phyloP scores from a whole-genome alignment of 2,797 vertebrate genomes.

The Emys orbicularis region DNA sequence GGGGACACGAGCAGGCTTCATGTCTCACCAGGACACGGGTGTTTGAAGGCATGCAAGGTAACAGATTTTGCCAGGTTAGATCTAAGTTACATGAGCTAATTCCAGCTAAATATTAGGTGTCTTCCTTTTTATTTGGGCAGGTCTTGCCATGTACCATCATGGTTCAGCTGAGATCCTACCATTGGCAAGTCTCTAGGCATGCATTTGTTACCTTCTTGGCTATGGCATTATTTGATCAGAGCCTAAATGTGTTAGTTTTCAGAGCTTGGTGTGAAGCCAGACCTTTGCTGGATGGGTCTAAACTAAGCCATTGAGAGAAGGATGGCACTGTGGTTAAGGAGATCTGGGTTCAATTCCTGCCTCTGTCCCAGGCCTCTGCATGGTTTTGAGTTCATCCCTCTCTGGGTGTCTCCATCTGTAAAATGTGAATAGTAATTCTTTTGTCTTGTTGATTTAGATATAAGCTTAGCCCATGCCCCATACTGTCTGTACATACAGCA shows the following conservation, averaged over 20 bases:
- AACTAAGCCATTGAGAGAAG: not conserved
- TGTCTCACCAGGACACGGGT: too few relatives aligned
- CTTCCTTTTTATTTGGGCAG: not conserved
- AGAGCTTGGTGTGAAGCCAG: not conserved
- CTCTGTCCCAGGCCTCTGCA: not conserved
- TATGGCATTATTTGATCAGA: not conserved
- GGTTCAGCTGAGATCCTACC: not conserved
- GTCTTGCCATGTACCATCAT: not conserved
- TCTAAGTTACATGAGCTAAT: not conserved
- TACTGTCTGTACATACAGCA: not conserved
- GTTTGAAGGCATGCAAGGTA: too few relatives aligned
- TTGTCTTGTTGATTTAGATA: not conserved
- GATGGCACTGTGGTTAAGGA: too few relatives aligned
- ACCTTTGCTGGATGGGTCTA: not conserved
- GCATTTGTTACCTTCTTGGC: not conserved
- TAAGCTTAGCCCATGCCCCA: not conserved
- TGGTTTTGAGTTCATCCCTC: not conserved
- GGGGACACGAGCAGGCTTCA: too few relatives aligned
- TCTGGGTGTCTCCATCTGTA: not conserved
- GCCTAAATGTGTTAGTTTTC: not conserved
- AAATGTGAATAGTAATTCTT: not conserved
- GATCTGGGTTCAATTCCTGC: not conserved
- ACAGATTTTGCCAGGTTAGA: too few relatives aligned
- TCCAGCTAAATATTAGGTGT: not conserved
- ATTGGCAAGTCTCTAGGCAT: not conserved